phyloP scores from a whole-genome alignment of 2,888 invertebrate species.

The Cephalotes varians region DNA sequence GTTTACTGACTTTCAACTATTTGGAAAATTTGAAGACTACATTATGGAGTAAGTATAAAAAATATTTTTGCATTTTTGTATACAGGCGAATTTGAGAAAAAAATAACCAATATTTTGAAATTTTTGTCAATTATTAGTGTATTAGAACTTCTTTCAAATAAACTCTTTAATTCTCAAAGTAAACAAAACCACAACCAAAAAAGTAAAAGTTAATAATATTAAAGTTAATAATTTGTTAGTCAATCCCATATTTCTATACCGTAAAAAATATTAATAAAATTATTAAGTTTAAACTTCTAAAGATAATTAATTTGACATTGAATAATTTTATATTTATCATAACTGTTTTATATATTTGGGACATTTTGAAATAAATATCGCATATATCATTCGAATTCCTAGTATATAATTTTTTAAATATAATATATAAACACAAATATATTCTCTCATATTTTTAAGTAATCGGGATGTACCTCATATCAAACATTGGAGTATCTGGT shows the following conservation, averaged over 20 bases:
- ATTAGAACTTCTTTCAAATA: no score
- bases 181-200: background rate
- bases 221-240: background rate
- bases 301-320: background rate
- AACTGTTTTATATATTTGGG: background rate
- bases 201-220: background rate
- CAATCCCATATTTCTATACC: background rate
- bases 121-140: background rate
- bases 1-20: constrained; percentile 81
- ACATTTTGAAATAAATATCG: background rate
- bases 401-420: background rate
- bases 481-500: constrained; percentile 90
- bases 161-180: background rate
- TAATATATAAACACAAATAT: background rate
- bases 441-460: background rate
- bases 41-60: constrained; percentile 87
- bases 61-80: background rate
- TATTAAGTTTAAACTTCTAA: background rate
- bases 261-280: background rate
- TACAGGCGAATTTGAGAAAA: background rate
- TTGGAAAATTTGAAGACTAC: constrained; percentile 84
- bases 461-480: constrained; percentile 64
- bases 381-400: background rate
- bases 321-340: background rate
- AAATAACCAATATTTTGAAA: background rate